Base-by-base conservation (phyloP, 2,113 vertebrate genomes). In the Chaenogobius annularis region DNA sequence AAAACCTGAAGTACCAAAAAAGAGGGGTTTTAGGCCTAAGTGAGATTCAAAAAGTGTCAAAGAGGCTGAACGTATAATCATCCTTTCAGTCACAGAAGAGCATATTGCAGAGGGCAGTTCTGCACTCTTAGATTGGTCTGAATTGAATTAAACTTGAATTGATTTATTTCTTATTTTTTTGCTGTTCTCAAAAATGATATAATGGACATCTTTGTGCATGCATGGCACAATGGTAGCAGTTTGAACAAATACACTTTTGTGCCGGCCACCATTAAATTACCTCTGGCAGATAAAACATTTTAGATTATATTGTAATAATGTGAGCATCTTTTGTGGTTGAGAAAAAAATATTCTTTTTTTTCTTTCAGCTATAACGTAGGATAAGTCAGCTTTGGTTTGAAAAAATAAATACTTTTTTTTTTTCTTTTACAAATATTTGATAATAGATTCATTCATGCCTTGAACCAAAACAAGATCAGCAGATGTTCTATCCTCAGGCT, bases 231-330 rank as follows among this genome's bases (percentile, higher is more conserved):
- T 62, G 46, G 17, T 14, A 15, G 52, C 35, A 47, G 40, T 62
- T 59, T 70, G 58, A 20, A 43, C 59, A n/a, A 26, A 43, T 7
- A 1, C 35, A 72, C 62, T 63, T 19, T 72, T 71, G 52, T 66
- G 35, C 55, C 6, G 22, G 23, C 55, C n/a, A n/a, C n/a, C n/a
- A n/a, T n/a, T n/a, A n/a, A n/a, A n/a, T n/a, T n/a, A n/a, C n/a
- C n/a, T n/a, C n/a, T n/a, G n/a, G n/a, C n/a, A n/a, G n/a, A n/a
- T n/a, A n/a, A n/a, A n/a, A n/a, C n/a, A n/a, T n/a, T n/a, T n/a
- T n/a, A n/a, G n/a, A n/a, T n/a, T n/a, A 73, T 55, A 71, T 80
- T 74, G 26, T 64, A 37, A 68, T 62, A 56, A 80, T 82, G 66
- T 68, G 76, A 75, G 13, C 0, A 37, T 69, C 59, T 62, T 80